phyloP scores from a whole-genome alignment of 2,113 vertebrate species.

The Orientallactaga bullata region DNA sequence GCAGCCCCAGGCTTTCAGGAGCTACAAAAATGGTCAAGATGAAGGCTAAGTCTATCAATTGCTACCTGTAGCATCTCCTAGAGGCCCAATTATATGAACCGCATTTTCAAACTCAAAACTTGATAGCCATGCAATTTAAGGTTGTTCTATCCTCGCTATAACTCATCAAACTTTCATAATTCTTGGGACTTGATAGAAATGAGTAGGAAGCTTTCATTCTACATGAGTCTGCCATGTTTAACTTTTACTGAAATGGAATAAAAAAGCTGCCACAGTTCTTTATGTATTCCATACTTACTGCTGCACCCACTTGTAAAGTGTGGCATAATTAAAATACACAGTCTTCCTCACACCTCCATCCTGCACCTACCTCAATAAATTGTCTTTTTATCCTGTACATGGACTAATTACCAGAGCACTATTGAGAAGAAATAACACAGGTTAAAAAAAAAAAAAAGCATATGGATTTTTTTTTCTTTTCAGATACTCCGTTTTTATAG shows the following conservation, averaged over 20 bases:
- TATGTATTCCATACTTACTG: background rate
- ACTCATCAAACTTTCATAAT: background rate
- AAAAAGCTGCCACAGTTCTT: background rate
- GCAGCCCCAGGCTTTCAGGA: background rate
- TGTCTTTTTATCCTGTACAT: background rate
- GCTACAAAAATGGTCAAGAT: background rate
- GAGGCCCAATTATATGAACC: background rate
- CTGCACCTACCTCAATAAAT: background rate
- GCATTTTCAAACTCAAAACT: slow-evolving; percentile 5
- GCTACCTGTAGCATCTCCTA: background rate
- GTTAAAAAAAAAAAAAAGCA: background rate
- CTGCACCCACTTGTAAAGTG: background rate
- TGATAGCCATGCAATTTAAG: background rate
- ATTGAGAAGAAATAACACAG: background rate
- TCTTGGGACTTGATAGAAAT: background rate
- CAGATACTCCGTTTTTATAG: slow-evolving; percentile 24
- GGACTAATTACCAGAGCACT: background rate
- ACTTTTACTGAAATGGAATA: background rate
- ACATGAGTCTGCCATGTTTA: background rate
- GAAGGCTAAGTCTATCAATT: background rate
- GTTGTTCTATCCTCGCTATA: background rate
- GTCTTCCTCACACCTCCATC: background rate
- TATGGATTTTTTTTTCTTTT: background rate
- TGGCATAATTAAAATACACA: background rate
- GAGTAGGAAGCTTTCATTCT: background rate